Conservation (phyloP, 2,113 vertebrate species). For the Onychostruthus taczanowskii region DNA sequence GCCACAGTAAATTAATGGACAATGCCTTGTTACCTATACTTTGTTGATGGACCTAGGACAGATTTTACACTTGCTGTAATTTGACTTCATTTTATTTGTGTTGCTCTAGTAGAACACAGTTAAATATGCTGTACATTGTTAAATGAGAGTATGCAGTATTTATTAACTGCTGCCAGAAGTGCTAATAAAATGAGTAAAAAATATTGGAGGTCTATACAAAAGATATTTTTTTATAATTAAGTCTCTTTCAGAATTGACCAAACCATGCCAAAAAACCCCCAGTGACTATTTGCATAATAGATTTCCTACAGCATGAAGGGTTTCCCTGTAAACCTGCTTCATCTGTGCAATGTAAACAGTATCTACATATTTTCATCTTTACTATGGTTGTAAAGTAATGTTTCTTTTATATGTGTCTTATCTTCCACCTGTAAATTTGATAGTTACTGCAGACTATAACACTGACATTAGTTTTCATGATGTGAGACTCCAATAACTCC, state of each 20-base stretch:
- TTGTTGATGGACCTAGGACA: neutral
- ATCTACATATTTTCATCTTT: neutral
- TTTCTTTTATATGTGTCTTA: conserved; percentile 29
- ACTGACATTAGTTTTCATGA: conserved; percentile 41
- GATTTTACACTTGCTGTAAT: neutral
- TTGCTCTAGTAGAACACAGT: neutral
- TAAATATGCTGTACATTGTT: neutral
- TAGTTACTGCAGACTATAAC: neutral
- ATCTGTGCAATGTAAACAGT: neutral
- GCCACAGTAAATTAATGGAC: neutral
- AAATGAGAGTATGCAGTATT: neutral
- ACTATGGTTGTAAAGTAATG: neutral
- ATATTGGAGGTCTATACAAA: neutral
- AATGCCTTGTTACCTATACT: neutral
- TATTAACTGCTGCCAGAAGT: neutral
- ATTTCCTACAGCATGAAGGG: neutral
- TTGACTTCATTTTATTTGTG: neutral
- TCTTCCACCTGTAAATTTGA: conserved; percentile 47
- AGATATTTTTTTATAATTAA: neutral
- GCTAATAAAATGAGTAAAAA: neutral
- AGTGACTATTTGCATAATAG: neutral
- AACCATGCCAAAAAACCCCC: neutral
- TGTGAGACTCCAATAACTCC: conserved; percentile 46
- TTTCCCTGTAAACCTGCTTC: neutral
- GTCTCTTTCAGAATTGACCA: neutral